Percentiles rank a stretch among this genome's conserved stretches.
Evolutionary conservation across 2,797 vertebrate genomes (phyloP).

Genomic region (Phoebastria nigripes): DNA sequence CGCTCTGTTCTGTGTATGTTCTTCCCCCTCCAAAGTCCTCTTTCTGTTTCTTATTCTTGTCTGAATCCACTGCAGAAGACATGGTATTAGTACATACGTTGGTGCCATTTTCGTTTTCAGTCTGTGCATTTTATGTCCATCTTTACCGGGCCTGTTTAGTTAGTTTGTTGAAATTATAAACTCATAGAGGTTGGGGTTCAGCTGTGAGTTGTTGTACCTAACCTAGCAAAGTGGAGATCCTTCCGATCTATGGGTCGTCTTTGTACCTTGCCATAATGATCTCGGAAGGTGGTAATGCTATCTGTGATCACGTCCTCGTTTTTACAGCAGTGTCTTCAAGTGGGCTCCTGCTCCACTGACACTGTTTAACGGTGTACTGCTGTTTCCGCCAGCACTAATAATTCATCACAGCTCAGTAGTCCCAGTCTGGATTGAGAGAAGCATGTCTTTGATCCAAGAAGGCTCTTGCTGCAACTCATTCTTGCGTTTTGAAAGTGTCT

Average conservation of each 20-base stretch:
- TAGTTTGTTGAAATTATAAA: background rate
- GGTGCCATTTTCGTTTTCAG: background rate
- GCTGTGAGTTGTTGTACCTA: background rate
- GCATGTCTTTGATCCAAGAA: background rate
- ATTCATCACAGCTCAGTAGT: background rate
- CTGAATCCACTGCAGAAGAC: background rate
- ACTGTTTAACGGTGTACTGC: background rate
- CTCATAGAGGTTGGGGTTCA: fast-evolving
- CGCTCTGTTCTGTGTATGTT: background rate
- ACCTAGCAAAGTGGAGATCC: background rate
- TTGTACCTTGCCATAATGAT: fast-evolving
- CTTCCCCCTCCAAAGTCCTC: background rate
- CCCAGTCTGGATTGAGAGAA: background rate
- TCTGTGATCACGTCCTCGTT: background rate
- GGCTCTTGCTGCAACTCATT: background rate
- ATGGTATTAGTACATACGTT: fast-evolving
- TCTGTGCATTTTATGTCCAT: background rate
- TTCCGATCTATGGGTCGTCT: background rate
- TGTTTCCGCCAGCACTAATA: background rate
- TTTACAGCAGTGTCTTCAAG: background rate
- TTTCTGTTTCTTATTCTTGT: background rate
- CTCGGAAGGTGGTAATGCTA: background rate
- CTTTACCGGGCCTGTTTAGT: background rate
- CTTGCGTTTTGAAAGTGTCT: background rate
- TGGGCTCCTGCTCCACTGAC: background rate